phyloP scores from a whole-genome alignment of 2,797 vertebrate species.

The Odontamblyopus rebecca region DNA sequence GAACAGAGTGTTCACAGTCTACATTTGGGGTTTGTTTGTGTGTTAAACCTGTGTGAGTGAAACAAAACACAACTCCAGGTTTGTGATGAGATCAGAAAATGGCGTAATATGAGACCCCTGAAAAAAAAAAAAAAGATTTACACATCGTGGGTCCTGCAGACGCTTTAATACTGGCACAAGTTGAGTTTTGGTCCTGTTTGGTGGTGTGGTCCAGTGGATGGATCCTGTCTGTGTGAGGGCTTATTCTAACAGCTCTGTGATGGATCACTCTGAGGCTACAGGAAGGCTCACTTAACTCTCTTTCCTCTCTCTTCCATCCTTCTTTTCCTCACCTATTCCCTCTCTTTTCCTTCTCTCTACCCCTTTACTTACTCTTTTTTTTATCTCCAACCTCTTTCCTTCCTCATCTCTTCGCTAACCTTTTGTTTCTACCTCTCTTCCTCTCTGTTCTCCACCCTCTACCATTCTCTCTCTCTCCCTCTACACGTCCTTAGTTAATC shows the following conservation, averaged over 20 bases:
- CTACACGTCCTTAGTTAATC: not conserved
- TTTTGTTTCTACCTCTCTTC: slow-evolving; percentile 25
- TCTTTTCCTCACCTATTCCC: too few species aligned
- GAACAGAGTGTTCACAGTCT: too few species aligned
- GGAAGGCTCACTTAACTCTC: slow-evolving; percentile 76
- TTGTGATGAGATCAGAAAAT: too few species aligned
- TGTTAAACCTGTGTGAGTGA: too few species aligned
- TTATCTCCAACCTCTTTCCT: not conserved
- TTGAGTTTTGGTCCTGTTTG: slow-evolving; percentile 3
- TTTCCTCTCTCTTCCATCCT: slow-evolving; percentile 5
- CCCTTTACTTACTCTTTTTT: not conserved
- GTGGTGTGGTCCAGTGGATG: slow-evolving; percentile 44
- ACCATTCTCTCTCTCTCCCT: slow-evolving; percentile 28
- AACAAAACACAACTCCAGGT: too few species aligned
- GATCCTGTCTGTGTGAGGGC: slow-evolving; percentile 61
- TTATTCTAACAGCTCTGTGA: slow-evolving; percentile 80
- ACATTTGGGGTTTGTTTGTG: too few species aligned
- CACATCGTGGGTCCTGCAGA: too few species aligned
- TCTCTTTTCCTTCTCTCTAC: not conserved
- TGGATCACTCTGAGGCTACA: slow-evolving; percentile 73
- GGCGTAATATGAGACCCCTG: too few species aligned
- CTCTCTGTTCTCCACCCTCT: not conserved
- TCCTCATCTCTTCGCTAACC: slow-evolving; percentile 54
- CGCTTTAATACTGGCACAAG: too few species aligned
- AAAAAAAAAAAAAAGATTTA: too few species aligned